A percentile compares a stretch with the other conserved stretches of the same genome.
Conservation (phyloP, 1,140 invertebrate genomes). For the Reticulitermes speratus region DNA sequence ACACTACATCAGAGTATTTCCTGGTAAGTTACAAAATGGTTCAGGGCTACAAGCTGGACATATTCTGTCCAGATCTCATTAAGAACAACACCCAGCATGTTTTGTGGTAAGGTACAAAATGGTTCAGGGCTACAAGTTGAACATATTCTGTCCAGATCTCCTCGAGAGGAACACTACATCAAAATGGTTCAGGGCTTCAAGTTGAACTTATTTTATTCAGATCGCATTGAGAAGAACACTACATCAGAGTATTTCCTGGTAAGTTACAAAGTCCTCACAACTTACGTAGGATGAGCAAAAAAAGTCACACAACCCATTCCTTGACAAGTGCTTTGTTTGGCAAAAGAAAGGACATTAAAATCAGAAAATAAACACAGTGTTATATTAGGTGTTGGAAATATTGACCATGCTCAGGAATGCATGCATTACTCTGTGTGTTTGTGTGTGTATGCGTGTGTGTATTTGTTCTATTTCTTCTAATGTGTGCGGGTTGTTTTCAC, state of each 20-base stretch:
- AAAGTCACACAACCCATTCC: background rate
- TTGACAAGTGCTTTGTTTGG: too few species aligned
- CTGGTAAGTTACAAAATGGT: conserved; percentile 68
- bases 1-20: conserved; percentile 90
- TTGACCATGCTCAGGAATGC: too few species aligned
- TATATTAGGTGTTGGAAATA: too few species aligned
- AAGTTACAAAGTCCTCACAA: conserved; percentile 44
- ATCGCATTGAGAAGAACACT: conserved; percentile 92
- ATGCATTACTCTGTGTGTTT: too few species aligned
- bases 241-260: conserved; percentile 93
- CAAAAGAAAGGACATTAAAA: too few species aligned
- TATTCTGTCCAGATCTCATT: conserved; percentile 99
- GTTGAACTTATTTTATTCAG: conserved; percentile 99
- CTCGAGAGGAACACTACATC: conserved; percentile 95
- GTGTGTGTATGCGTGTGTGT: too few species aligned
- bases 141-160: conserved; percentile 99
- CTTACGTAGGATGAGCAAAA: background rate
- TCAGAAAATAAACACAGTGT: too few species aligned
- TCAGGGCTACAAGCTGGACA: conserved; percentile 91
- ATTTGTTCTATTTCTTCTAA: too few species aligned
- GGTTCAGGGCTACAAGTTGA: conserved; percentile 99
- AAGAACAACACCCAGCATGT: conserved; percentile 90
- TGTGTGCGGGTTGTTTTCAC: too few species aligned
- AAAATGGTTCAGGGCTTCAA: conserved; percentile 99
- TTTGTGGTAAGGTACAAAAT: conserved; percentile 86